These are phyloP conservation scores for Artibeus lituratus DNA, from an alignment of 2,797 vertebrate genomes.

Conservation along the genomic window DNA sequence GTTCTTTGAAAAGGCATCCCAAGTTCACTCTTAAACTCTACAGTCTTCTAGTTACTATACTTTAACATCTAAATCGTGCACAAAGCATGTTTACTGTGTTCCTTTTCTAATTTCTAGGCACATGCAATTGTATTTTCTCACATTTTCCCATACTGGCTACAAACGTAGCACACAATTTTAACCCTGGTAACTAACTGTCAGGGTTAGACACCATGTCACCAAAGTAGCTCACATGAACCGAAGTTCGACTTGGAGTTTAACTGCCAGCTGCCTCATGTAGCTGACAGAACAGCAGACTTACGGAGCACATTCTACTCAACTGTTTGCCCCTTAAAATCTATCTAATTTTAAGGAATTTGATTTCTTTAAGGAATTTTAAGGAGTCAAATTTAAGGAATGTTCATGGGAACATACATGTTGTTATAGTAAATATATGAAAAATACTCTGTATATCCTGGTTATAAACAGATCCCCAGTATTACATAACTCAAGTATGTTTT, in stretches of 20 bases:
- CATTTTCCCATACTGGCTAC: background rate
- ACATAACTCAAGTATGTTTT: background rate
- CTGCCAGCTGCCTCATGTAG: background rate
- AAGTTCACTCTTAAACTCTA: background rate
- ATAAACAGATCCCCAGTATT: background rate
- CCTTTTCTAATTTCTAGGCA: constrained; percentile 16
- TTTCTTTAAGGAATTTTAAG: too few relatives aligned
- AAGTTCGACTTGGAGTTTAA: background rate
- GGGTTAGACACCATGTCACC: background rate
- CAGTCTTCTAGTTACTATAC: background rate
- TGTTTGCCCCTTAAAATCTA: background rate
- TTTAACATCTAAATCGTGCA: constrained; percentile 52
- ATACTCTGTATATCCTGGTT: background rate
- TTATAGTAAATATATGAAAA: background rate
- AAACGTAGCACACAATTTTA: background rate
- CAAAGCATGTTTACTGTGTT: background rate
- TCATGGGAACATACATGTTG: background rate
- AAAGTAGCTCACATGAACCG: background rate
- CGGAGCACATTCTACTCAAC: background rate
- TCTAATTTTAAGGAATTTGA: background rate
- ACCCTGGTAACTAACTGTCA: background rate
- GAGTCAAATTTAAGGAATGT: too few relatives aligned
- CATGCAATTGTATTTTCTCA: constrained; percentile 53
- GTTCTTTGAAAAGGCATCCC: background rate
- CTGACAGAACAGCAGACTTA: background rate